A percentile compares a stretch with the other conserved stretches of the same genome.
Evolutionary conservation across 2,888 invertebrate genomes (phyloP).

Genomic region (Cryptus armator): DNA sequence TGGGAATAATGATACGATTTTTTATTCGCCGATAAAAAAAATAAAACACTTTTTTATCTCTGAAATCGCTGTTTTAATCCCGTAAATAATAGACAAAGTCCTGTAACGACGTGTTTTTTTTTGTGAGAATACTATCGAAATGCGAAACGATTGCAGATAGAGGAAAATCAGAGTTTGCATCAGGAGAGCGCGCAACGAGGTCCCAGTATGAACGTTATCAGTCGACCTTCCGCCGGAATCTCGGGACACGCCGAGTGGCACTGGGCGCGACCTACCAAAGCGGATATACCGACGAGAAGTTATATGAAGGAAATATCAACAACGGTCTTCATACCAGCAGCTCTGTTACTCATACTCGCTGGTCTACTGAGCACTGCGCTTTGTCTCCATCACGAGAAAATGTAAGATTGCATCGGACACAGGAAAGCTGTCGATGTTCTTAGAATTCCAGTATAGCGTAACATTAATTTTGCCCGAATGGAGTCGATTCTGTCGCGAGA

Average conservation of each 20-base stretch:
- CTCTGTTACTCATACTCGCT: constrained; percentile 89
- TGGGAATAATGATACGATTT: no score
- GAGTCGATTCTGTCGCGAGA: neutral
- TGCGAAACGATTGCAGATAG: constrained; percentile 73
- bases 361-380: constrained; percentile 90
- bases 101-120: no score
- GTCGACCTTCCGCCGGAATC: constrained; percentile 77
- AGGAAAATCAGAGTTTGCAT: constrained; percentile 77
- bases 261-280: constrained; percentile 89
- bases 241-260: constrained; percentile 85
- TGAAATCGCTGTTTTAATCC: no score
- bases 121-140: neutral
- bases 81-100: no score
- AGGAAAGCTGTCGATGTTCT: neutral
- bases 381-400: constrained; percentile 91
- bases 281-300: constrained; percentile 89
- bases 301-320: constrained; percentile 90
- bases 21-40: no score
- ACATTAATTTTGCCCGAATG: neutral
- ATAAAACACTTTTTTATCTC: no score
- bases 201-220: constrained; percentile 81
- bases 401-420: constrained; percentile 88
- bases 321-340: constrained; percentile 90
- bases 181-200: constrained; percentile 82
- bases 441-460: neutral